phyloP scores from a whole-genome alignment of 2,888 invertebrate genomes.

The Drosophila fulvimacula region DNA sequence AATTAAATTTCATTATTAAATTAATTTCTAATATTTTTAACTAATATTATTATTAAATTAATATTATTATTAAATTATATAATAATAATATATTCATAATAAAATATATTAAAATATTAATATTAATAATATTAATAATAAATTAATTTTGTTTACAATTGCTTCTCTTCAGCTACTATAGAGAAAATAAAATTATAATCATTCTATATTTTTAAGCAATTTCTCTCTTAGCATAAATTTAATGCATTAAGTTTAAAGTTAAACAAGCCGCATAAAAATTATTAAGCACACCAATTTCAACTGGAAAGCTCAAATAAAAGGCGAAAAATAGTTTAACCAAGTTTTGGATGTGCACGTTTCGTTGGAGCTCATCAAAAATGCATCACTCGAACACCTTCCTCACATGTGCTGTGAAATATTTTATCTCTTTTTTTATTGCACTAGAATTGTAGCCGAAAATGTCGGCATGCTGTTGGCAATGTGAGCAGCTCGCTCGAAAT shows the following conservation, averaged over 20 bases:
- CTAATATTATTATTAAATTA: no score
- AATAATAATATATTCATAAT: no score
- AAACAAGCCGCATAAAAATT: slow-evolving; percentile 10
- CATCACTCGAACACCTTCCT: slow-evolving; percentile 47
- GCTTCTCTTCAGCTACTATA: no score
- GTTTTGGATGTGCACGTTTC: slow-evolving; percentile 25
- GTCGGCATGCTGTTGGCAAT: slow-evolving; percentile 37
- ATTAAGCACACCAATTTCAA: slow-evolving; percentile 16
- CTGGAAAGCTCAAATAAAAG: slow-evolving; percentile 12
- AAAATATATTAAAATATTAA: no score
- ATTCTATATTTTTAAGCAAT: background rate
- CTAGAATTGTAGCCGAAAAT: slow-evolving; percentile 27
- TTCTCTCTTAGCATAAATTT: background rate
- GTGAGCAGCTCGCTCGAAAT: slow-evolving; percentile 12
- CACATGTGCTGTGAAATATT: slow-evolving; percentile 14
- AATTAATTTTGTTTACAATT: no score
- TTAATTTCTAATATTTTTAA: no score
- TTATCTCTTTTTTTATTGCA: slow-evolving; percentile 8
- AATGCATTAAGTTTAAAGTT: slow-evolving; percentile 5
- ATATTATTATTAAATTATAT: no score
- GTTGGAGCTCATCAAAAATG: slow-evolving; percentile 48
- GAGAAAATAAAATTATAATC: no score
- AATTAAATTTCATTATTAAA: no score
- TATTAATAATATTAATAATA: no score
- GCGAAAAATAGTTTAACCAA: slow-evolving; percentile 27